phyloP scores from a whole-genome alignment of 2,113 vertebrate genomes.

The Channa maculata region DNA sequence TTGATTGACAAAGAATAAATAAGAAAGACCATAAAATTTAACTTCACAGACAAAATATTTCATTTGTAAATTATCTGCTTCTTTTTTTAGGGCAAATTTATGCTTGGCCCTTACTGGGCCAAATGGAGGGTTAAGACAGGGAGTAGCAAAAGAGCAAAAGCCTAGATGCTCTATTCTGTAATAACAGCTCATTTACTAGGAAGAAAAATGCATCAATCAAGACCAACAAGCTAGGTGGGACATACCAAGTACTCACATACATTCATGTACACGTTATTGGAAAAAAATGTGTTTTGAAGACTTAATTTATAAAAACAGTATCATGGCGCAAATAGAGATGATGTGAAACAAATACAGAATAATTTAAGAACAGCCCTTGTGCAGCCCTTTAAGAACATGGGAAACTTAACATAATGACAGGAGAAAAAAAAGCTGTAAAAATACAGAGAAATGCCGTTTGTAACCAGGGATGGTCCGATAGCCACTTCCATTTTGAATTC shows the following conservation, averaged over 20 bases:
- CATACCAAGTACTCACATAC: neutral
- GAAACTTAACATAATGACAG: conserved; percentile 27
- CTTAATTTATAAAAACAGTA: neutral
- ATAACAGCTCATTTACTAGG: conserved; percentile 59
- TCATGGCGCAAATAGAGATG: neutral
- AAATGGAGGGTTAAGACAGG: conserved; percentile 47
- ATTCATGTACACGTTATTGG: neutral
- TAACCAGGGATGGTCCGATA: too few species aligned
- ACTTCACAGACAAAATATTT: conserved; percentile 26
- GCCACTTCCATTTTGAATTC: too few species aligned
- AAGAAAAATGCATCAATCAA: conserved; percentile 60
- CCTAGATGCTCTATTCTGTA: conserved; percentile 58
- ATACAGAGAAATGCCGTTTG: conserved; percentile 15
- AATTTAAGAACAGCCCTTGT: neutral
- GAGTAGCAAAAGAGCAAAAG: conserved; percentile 24
- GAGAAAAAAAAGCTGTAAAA: neutral
- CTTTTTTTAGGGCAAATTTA: conserved; percentile 4
- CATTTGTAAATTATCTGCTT: conserved; percentile 7
- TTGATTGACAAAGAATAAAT: conserved; percentile 28
- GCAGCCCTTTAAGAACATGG: conserved; percentile 5
- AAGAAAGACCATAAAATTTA: conserved; percentile 9
- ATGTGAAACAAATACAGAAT: conserved; percentile 4
- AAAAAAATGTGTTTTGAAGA: neutral
- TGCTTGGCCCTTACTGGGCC: conserved; percentile 24
- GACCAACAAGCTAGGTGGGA: conserved; percentile 45